Conservation (phyloP, 2,888 invertebrate genomes). For the Tiphia femorata region DNA sequence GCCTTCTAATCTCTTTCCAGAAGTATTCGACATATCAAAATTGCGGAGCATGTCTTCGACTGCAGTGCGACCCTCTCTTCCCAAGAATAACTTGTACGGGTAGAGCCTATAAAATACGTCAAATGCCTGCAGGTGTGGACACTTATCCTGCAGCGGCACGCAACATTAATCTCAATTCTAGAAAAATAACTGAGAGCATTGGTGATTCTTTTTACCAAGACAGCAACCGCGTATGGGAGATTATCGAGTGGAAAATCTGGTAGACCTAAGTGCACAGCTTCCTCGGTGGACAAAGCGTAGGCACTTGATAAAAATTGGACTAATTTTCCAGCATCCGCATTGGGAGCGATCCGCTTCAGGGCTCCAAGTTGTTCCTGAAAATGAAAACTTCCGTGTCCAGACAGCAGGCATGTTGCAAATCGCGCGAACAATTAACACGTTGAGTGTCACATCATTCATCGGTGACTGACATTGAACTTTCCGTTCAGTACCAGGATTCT, state of each 20-base stretch:
- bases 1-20: too few relatives aligned
- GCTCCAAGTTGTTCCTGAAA: slow-evolving; percentile 73
- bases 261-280: slow-evolving; percentile 78
- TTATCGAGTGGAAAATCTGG: slow-evolving; percentile 94
- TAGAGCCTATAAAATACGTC: slow-evolving; percentile 84
- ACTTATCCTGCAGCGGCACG: slow-evolving; percentile 74
- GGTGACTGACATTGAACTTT: too few relatives aligned
- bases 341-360: slow-evolving; percentile 71
- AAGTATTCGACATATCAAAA: slow-evolving; percentile 70
- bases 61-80: slow-evolving; percentile 81
- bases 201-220: slow-evolving; percentile 72
- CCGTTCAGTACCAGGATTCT: too few relatives aligned
- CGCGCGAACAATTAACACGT: too few relatives aligned
- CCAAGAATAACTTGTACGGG: slow-evolving; percentile 84
- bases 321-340: slow-evolving; percentile 70
- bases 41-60: slow-evolving; percentile 80
- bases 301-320: slow-evolving; percentile 74
- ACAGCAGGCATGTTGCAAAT: too few relatives aligned
- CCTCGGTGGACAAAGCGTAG: slow-evolving; percentile 84
- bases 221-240: slow-evolving; percentile 75
- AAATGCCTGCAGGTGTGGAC: slow-evolving; percentile 76
- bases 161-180: slow-evolving; percentile 19
- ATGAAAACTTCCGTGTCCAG: too few relatives aligned
- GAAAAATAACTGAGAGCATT: not conserved
- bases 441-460: too few relatives aligned